Conservation (phyloP, 2,113 vertebrate species). For the Ondatra zibethicus region DNA sequence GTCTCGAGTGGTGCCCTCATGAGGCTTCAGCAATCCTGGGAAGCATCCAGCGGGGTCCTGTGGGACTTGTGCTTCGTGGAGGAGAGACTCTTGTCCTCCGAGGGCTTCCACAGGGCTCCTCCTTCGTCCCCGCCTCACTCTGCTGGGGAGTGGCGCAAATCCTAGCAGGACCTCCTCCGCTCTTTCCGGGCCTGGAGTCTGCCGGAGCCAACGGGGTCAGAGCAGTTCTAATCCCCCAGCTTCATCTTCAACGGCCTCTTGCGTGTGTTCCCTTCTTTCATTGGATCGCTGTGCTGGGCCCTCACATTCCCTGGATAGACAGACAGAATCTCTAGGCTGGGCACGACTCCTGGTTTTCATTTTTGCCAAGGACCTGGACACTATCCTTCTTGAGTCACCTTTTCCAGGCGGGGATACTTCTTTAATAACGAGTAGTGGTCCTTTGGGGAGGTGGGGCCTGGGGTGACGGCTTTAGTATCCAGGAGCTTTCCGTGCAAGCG, state of each 20-base stretch:
- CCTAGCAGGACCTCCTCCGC: rapidly evolving
- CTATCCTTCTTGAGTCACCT: not conserved
- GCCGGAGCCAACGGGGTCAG: not conserved
- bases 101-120: not conserved
- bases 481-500: not conserved
- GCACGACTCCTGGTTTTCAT: not conserved
- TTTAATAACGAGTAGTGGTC: not conserved
- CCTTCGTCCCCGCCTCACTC: not conserved
- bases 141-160: not conserved
- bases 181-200: not conserved
- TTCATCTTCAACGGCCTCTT: not conserved
- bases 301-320: rapidly evolving
- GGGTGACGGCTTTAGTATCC: not conserved
- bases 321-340: not conserved
- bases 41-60: rapidly evolving
- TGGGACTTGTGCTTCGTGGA: not conserved
- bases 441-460: not conserved
- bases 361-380: not conserved
- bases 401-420: not conserved
- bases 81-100: not conserved
- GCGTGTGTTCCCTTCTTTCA: not conserved
- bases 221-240: rapidly evolving
- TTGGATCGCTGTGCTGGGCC: not conserved
- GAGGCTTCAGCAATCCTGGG: not conserved
- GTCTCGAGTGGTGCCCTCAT: not conserved